Conservation (phyloP, 2,888 invertebrate genomes). For the Stictocephala bisonia region DNA sequence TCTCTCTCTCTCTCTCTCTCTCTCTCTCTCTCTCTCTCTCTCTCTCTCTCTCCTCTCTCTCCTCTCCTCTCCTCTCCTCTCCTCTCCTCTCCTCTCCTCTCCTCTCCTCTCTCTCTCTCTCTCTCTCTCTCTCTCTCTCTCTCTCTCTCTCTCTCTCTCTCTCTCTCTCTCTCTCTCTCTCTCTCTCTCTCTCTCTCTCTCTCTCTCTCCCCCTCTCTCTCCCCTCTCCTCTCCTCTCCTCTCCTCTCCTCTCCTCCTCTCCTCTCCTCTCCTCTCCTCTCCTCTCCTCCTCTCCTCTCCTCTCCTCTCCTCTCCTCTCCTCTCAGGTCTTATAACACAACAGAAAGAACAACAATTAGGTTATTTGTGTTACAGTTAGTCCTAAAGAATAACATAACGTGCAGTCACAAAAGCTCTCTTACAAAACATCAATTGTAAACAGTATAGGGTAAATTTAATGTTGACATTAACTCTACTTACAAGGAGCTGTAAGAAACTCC, state of each 20-base stretch:
- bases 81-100: slow-evolving; percentile 22
- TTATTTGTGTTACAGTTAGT: too few relatives aligned
- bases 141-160: background rate
- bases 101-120: background rate
- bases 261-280: background rate
- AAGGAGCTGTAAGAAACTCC: too few relatives aligned
- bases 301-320: too few relatives aligned
- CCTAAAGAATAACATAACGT: too few relatives aligned
- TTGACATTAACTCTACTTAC: too few relatives aligned
- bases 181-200: background rate
- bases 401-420: too few relatives aligned
- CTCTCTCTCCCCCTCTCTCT: background rate
- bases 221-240: background rate
- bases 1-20: too few relatives aligned
- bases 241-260: background rate
- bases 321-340: too few relatives aligned
- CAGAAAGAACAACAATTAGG: too few relatives aligned
- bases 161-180: slow-evolving; percentile 18
- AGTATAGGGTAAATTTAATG: too few relatives aligned
- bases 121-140: slow-evolving; percentile 18
- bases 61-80: background rate
- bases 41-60: background rate
- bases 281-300: background rate
- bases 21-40: too few relatives aligned
- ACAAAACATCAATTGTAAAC: too few relatives aligned